A percentile compares a stretch with the other conserved stretches of the same genome.
These are phyloP conservation scores for Tenualosa thibaudeaui DNA, from an alignment of 2,797 vertebrate species.

Conservation along the genomic window DNA sequence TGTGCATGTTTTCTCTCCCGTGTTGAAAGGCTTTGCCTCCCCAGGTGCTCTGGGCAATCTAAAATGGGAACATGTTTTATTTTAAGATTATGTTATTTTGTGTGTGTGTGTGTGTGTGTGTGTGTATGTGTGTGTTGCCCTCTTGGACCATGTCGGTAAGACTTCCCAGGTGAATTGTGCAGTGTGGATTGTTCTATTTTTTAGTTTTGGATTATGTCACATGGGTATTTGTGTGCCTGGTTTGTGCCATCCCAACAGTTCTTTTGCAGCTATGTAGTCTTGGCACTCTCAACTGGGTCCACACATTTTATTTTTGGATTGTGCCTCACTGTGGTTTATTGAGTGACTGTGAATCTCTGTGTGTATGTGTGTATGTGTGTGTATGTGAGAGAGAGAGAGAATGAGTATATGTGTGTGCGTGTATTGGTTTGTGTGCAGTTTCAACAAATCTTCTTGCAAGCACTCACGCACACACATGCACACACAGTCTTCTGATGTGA, in stretches of 20 bases:
- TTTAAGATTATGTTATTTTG: constrained; percentile 6
- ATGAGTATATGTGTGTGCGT: not conserved
- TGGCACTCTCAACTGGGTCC: constrained; percentile 1
- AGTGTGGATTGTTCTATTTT: constrained; percentile 16
- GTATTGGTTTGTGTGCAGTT: not conserved
- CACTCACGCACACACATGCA: not conserved
- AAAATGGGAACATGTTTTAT: not conserved
- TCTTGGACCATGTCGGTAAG: not conserved
- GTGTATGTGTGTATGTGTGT: constrained; percentile 2
- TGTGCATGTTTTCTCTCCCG: not conserved
- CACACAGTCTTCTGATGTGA: not conserved
- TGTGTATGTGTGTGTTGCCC: constrained; percentile 21
- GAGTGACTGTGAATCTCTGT: not conserved
- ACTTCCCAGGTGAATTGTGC: constrained; percentile 15
- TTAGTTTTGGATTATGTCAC: constrained; percentile 9
- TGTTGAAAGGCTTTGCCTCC: constrained; percentile 14
- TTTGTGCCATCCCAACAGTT: not conserved
- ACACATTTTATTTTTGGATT: constrained; percentile 11
- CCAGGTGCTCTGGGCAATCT: not conserved
- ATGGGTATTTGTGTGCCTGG: not conserved
- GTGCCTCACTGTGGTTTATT: constrained; percentile 6
- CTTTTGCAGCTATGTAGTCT: constrained; percentile 13
- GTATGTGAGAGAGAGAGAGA: not conserved
- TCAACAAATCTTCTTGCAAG: no score
- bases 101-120: constrained; percentile 27